A percentile compares a stretch with the other conserved stretches of the same genome.
phyloP scores from a whole-genome alignment of 2,888 invertebrate species.

The Ashinkailepas kermadecensis region DNA sequence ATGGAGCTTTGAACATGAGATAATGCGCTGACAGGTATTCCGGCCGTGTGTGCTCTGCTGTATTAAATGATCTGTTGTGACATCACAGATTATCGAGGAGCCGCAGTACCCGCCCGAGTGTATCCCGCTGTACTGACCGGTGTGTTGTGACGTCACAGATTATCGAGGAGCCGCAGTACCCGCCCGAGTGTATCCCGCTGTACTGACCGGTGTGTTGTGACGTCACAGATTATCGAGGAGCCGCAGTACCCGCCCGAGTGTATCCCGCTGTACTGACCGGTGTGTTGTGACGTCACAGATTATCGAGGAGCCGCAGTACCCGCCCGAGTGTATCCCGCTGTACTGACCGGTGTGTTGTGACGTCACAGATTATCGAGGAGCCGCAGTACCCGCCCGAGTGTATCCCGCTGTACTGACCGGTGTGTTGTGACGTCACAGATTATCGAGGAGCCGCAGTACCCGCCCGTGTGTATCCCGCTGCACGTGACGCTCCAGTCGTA shows the following conservation, averaged over 20 bases:
- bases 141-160: conserved; percentile 46
- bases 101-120: conserved; percentile 52
- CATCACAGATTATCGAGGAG: conserved; percentile 48
- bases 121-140: neutral
- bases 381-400: conserved; percentile 52
- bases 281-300: conserved; percentile 46
- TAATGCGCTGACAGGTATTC: no score
- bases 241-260: conserved; percentile 52
- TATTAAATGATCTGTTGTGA: no score
- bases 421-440: conserved; percentile 46
- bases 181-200: conserved; percentile 79
- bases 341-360: no score
- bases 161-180: conserved; percentile 89
- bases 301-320: conserved; percentile 85
- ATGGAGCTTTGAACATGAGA: no score
- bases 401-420: neutral
- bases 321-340: no score
- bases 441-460: conserved; percentile 89
- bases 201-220: no score
- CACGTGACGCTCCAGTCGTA: conserved; percentile 79
- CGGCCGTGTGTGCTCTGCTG: no score
- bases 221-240: conserved; percentile 50
- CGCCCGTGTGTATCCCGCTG: conserved; percentile 79
- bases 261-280: neutral
- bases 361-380: conserved; percentile 48